A percentile compares a stretch with the other conserved stretches of the same genome.
Evolutionary conservation across 1,140 invertebrate genomes (phyloP).

Genomic region (Drosophila ohnishii): DNA sequence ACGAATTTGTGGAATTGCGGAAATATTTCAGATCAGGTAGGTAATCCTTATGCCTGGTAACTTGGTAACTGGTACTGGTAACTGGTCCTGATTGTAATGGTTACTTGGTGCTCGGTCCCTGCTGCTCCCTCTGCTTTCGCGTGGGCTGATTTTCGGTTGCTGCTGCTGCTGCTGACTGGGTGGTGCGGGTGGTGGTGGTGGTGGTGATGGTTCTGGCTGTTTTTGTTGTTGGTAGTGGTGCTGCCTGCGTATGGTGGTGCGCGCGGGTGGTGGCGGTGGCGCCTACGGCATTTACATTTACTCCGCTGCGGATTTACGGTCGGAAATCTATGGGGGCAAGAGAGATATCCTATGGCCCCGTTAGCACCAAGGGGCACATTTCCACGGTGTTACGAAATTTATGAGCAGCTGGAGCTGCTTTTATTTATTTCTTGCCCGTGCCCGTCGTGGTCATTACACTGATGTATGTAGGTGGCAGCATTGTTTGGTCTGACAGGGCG

Average conservation of each 20-base stretch:
- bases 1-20: constrained; percentile 13
- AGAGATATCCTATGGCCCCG: constrained; percentile 43
- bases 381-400: constrained; percentile 56
- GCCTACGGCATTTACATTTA: constrained; percentile 47
- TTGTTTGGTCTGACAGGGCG: constrained; percentile 66
- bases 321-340: constrained; percentile 28
- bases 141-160: constrained; percentile 17
- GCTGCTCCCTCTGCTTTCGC: constrained; percentile 10
- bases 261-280: constrained; percentile 33
- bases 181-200: constrained; percentile 23
- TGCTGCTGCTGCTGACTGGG: constrained; percentile 3
- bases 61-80: constrained; percentile 14
- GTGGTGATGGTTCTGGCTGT: neutral
- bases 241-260: constrained; percentile 29
- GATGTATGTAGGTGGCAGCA: constrained; percentile 33
- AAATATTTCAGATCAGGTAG: constrained; percentile 15
- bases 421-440: constrained; percentile 72
- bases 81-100: constrained; percentile 12
- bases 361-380: constrained; percentile 54
- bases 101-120: constrained; percentile 6
- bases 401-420: constrained; percentile 61
- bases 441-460: constrained; percentile 70
- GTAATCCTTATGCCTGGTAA: constrained; percentile 4
- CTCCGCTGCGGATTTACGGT: constrained; percentile 33
- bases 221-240: constrained; percentile 10